Conservation (phyloP, 2,888 invertebrate genomes). For the Nesidiocoris tenuis region DNA sequence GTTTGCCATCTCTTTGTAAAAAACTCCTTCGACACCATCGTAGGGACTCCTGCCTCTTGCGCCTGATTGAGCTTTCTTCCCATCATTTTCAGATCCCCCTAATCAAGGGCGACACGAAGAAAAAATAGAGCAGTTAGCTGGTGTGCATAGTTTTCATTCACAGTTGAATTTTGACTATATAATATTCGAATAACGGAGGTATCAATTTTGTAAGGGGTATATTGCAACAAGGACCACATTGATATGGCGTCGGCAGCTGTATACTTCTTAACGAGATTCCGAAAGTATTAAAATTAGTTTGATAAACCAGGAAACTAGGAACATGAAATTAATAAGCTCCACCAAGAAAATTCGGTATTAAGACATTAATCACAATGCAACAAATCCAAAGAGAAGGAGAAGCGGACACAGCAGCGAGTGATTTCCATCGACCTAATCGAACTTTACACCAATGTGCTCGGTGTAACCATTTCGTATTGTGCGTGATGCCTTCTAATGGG, state of each 20-base stretch:
- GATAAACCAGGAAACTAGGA: constrained; percentile 39
- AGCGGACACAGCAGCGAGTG: constrained; percentile 35
- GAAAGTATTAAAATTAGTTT: not conserved
- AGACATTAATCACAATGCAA: not conserved
- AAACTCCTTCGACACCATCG: constrained; percentile 40
- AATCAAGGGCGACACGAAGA: not conserved
- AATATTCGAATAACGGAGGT: not conserved
- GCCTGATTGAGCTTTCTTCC: not conserved
- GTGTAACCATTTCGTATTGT: no score
- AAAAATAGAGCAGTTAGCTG: not conserved
- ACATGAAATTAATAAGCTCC: constrained; percentile 39
- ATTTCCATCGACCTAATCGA: not conserved
- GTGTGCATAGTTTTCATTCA: constrained; percentile 37
- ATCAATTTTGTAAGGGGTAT: not conserved
- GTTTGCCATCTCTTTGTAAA: constrained; percentile 44
- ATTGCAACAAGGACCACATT: constrained; percentile 30
- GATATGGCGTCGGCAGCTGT: no score
- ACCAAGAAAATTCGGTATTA: constrained; percentile 5
- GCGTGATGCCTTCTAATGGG: not conserved
- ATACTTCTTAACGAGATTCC: no score
- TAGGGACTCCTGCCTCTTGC: constrained; percentile 33
- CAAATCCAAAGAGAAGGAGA: not conserved
- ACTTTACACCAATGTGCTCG: constrained; percentile 16
- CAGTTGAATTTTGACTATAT: not conserved
- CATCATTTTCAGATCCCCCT: constrained; percentile 8